Base-by-base conservation (phyloP, 2,797 vertebrate species). In the Melopsittacus undulatus region DNA sequence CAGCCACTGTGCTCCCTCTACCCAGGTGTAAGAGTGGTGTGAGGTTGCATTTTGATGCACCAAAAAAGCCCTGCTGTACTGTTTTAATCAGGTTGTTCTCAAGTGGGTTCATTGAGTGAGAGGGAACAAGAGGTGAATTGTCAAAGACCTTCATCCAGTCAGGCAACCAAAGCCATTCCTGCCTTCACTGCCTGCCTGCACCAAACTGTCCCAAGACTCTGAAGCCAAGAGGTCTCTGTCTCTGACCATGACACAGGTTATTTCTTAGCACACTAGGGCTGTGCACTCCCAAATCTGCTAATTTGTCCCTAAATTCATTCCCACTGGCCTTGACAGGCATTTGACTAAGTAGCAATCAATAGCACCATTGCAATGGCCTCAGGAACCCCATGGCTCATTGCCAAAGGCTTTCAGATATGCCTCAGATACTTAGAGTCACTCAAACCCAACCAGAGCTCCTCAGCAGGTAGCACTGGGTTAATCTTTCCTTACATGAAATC, bases 21-120 rank as follows among this genome's bases (percentile, higher is more conserved):
- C 51, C 8, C 1, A 0, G 38, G 29, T 5, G 0, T 57, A 42
- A 21, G 14, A 72, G 32, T 23, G 0, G 0, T 8, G 6, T 22
- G 26, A 87, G 21, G 38, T 12, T 51, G 12, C 32, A 54, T 23
- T 22, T 38, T 22, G 3, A 23, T 36, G 10, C 32, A 36, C 42
- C 61, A 40, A 83, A 87, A 56, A 51, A 34, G 14, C 22, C 22
- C 11, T 29, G 5, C 48, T 64, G 20, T 42, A 24, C 4, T 24
- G 66, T 62, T 26, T 3, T 2, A 13, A 61, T 48, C 21, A 43
- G 9, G n/a, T 66, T 68, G 51, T 45, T 87, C 79, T 67, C 26
- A 36, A 74, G 48, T 45, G 67, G 34, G 11, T 59, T 85, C 77
- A 63, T 26, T 3, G 10, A 77, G 20, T 11, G 34, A 76, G 29